Conservation (phyloP, 1,140 invertebrate species). For the Eufriesea mexicana region DNA sequence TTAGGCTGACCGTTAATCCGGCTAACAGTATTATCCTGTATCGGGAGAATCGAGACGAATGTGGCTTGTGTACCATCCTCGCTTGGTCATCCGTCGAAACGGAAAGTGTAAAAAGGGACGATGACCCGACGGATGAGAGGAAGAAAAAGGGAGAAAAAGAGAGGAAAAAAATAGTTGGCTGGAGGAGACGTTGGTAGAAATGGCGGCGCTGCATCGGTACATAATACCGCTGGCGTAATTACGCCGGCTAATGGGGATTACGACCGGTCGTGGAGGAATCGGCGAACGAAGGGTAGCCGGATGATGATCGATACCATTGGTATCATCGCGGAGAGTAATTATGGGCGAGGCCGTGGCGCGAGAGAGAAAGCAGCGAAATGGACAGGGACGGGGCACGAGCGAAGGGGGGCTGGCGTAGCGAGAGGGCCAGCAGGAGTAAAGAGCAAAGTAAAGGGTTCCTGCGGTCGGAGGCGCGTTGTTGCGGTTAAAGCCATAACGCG, state of each 20-base stretch:
- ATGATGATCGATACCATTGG: conserved; percentile 71
- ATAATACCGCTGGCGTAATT: conserved; percentile 56
- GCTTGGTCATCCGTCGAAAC: not conserved
- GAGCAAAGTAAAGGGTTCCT: conserved; percentile 77
- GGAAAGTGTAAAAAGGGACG: not conserved
- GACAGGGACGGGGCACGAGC: not conserved
- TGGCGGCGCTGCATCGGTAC: conserved; percentile 33
- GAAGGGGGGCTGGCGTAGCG: conserved; percentile 50
- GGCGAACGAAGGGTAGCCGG: conserved; percentile 55
- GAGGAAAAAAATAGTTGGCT: not conserved
- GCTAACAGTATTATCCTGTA: too few species aligned
- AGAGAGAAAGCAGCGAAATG: too few species aligned
- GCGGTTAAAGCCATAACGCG: conserved; percentile 80
- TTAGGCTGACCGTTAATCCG: too few species aligned
- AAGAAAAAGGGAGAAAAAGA: not conserved
- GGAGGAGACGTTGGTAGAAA: conserved; percentile 29
- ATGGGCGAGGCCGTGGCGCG: conserved; percentile 49
- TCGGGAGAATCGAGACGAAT: too few species aligned
- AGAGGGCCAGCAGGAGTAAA: conserved; percentile 60
- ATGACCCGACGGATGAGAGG: not conserved
- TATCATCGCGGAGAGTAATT: conserved; percentile 74
- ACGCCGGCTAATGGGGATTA: conserved; percentile 65
- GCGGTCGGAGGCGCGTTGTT: conserved; percentile 79
- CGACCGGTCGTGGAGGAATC: conserved; percentile 51
- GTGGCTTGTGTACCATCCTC: not conserved